Evolutionary conservation across 2,797 vertebrate species (phyloP), one percentile per base, ranked within the genome.

Genomic region (Myotis daubentonii): DNA sequence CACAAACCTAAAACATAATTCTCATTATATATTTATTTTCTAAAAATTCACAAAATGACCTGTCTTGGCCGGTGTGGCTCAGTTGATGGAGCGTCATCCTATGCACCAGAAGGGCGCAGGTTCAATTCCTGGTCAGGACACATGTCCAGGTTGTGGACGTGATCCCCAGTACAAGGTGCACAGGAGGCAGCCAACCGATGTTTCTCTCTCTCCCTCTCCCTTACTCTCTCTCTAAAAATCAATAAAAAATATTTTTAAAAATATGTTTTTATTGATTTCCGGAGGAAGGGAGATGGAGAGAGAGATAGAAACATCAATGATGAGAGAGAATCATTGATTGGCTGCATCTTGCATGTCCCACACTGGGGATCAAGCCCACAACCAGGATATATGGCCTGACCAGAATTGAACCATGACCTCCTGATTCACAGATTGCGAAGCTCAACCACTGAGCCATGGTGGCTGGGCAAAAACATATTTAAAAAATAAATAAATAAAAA

Each of bases 11-110:
- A 87, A 53, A 49, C 36, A 30, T 30, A 92, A 74, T 86, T 65
- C 8, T 74, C 33, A 60, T n/a, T 84, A 82, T 55, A 90, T 36
- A 70, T 87, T 95, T 30, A 70, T 68, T 91, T 85, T 82, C 49
- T 10, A 33, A 91, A 51, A 36, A 78, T 55, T 78, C 75, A 78
- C 51, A 55, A 78, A 97, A 66, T 33, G 5, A 68, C 76, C 6
- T 53, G 65, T 33, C n/a, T 20, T 68, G 65, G 65, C 8, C 8
- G 8, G 30, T 68, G 65, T 68, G 65, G 65, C 17, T 36, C 65
- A 68, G 65, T 68, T 68, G 65, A 8, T 33, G 17, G 17, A 68
- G 17, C 1, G 4, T 36, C 17, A 33, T 68, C 65, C n/a, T 4
- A 1, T 19, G 8, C n/a, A 65, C 62, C 62, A 65, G n/a, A 16